Evolutionary conservation across 2,888 invertebrate species (phyloP).

Genomic region (Didymodactylos carnosus): DNA sequence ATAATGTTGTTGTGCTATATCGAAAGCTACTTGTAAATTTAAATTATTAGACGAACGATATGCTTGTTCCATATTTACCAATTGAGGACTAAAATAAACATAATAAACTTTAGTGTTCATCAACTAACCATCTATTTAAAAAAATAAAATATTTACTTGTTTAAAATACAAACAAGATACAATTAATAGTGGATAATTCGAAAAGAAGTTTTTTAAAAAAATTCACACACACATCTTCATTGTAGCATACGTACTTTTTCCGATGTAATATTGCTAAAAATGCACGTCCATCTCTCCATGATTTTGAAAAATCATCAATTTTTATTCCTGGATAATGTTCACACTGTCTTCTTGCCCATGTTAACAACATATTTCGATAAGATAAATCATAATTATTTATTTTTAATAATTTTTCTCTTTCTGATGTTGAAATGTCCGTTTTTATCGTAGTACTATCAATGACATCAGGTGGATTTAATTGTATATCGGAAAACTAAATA

Average conservation of each 20-base stretch:
- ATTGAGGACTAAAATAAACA: conserved; percentile 57
- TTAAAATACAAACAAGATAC: too few relatives aligned
- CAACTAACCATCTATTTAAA: too few relatives aligned
- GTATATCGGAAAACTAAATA: too few relatives aligned
- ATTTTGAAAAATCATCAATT: conserved; percentile 79
- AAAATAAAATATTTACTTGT: too few relatives aligned
- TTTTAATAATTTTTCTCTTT: conserved; percentile 48
- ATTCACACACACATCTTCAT: too few relatives aligned
- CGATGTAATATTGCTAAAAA: conserved; percentile 95
- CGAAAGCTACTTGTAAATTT: conserved; percentile 85
- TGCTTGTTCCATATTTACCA: conserved; percentile 44
- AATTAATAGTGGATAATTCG: too few relatives aligned
- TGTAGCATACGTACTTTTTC: conserved; percentile 58
- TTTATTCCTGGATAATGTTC: conserved; percentile 91
- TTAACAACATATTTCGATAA: conserved; percentile 62
- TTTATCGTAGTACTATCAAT: not conserved
- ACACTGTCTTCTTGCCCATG: conserved; percentile 89
- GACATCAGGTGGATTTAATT: too few relatives aligned
- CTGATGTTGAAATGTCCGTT: conserved; percentile 38
- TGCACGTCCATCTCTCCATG: conserved; percentile 92
- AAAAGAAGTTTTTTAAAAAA: too few relatives aligned
- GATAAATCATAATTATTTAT: conserved; percentile 44
- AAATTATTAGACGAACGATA: conserved; percentile 58
- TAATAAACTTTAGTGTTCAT: too few relatives aligned
- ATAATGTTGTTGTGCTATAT: conserved; percentile 84